A percentile compares a stretch with the other conserved stretches of the same genome.
Conservation (phyloP, 2,113 vertebrate species). For the Spea bombifrons region DNA sequence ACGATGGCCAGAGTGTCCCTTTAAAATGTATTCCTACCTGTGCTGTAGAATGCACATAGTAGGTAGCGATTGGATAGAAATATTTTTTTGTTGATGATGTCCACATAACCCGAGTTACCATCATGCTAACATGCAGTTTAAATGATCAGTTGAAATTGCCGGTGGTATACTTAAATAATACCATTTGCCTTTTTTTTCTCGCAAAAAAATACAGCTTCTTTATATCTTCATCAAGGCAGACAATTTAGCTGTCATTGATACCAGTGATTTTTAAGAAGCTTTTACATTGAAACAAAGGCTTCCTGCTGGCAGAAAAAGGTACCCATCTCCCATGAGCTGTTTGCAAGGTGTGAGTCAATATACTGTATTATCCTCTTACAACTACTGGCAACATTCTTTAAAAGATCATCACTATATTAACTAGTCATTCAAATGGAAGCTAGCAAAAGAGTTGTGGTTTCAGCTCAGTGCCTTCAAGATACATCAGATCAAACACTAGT, state of each 20-base stretch:
- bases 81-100: too few species aligned
- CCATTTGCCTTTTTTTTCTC: slow-evolving; percentile 15
- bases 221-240: slow-evolving; percentile 1
- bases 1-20: too few species aligned
- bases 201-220: background rate
- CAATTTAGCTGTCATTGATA: slow-evolving; percentile 33
- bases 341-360: background rate
- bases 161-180: slow-evolving; percentile 11
- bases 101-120: background rate
- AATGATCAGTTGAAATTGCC: background rate
- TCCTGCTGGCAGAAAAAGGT: slow-evolving; percentile 15
- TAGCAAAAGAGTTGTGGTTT: too few species aligned
- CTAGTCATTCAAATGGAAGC: too few species aligned
- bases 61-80: too few species aligned
- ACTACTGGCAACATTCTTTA: too few species aligned
- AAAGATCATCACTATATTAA: too few species aligned
- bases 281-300: slow-evolving; percentile 13
- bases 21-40: too few species aligned
- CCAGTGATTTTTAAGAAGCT: slow-evolving; percentile 7
- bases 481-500: too few species aligned
- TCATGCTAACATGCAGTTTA: background rate
- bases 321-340: background rate
- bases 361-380: background rate
- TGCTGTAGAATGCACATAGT: too few species aligned
- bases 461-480: too few species aligned